A percentile compares a stretch with the other conserved stretches of the same genome.
Conservation (phyloP, 2,113 vertebrate species). For the Castor canadensis region DNA sequence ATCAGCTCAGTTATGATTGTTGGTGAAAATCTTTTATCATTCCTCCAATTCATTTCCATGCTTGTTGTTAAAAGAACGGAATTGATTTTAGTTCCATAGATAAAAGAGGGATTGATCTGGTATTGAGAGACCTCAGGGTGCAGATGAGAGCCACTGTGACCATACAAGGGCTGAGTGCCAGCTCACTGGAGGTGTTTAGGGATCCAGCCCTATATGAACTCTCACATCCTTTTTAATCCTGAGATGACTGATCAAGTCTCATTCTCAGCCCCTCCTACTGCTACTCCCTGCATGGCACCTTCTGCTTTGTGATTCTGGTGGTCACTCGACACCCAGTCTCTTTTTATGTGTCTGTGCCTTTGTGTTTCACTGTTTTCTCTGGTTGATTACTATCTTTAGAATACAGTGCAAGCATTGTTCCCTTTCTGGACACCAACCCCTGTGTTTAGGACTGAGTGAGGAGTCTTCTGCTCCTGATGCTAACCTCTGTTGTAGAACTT, state of each 20-base stretch:
- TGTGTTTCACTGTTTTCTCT: neutral
- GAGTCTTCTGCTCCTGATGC: neutral
- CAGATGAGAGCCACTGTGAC: neutral
- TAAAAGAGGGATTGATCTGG: neutral
- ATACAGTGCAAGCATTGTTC: neutral
- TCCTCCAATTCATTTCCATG: neutral
- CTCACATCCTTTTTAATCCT: neutral
- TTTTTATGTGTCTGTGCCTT: neutral
- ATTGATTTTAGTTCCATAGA: neutral
- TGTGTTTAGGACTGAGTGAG: neutral
- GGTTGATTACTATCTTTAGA: neutral
- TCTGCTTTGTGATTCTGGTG: accelerated
- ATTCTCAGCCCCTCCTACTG: neutral
- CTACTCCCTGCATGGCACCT: accelerated
- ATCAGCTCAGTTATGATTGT: neutral
- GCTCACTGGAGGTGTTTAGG: neutral
- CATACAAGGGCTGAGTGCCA: neutral
- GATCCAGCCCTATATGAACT: neutral
- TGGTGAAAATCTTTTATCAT: neutral
- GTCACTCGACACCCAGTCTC: neutral
- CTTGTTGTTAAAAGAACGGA: neutral
- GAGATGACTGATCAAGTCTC: neutral
- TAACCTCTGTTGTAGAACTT: neutral
- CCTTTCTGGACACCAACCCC: neutral
- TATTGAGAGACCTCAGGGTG: neutral